Evolutionary conservation across 2,888 invertebrate species (phyloP).

Genomic region (Hetaerina titia): DNA sequence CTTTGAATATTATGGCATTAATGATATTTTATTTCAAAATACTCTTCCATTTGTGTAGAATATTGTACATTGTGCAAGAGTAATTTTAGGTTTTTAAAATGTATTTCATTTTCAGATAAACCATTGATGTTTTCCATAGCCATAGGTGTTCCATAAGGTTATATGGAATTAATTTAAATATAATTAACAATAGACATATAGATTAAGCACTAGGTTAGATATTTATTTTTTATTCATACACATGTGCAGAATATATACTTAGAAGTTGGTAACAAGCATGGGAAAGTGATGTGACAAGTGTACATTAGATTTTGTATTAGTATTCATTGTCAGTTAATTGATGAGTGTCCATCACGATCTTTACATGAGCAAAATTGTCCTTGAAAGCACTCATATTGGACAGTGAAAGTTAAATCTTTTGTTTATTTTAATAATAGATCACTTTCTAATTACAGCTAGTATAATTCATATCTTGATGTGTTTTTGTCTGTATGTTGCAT

Average conservation of each 20-base stretch:
- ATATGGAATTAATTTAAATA: slow-evolving; percentile 14
- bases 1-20: background rate
- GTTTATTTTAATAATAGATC: background rate
- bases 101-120: slow-evolving; percentile 48
- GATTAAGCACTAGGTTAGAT: background rate
- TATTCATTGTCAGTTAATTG: background rate
- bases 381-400: background rate
- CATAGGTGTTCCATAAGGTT: slow-evolving; percentile 67
- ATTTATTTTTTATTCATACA: background rate
- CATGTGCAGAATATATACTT: background rate
- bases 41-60: background rate
- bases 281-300: slow-evolving; percentile 56
- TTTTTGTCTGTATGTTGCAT: background rate
- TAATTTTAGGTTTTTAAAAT: slow-evolving; percentile 6
- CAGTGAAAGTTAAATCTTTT: background rate
- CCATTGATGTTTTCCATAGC: background rate
- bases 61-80: background rate
- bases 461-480: background rate
- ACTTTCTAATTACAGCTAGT: background rate
- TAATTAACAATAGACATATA: background rate
- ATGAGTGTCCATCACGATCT: background rate
- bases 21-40: background rate
- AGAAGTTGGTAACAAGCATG: slow-evolving; percentile 65
- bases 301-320: background rate
- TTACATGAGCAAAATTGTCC: background rate